Conservation (phyloP, 2,113 vertebrate genomes). For the Solea senegalensis region DNA sequence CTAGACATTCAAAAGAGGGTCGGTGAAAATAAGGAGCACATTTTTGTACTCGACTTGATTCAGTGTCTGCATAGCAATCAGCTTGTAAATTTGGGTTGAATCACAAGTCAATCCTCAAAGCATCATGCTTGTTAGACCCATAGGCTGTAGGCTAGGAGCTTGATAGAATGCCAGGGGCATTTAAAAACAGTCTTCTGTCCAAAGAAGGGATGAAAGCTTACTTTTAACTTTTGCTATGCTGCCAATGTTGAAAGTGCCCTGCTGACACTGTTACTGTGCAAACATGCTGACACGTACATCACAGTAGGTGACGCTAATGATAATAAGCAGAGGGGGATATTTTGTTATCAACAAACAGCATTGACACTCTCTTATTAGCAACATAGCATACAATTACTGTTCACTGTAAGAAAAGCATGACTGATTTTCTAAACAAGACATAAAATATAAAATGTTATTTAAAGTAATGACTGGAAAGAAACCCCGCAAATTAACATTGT, state of each 20-base stretch:
- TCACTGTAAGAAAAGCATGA: not conserved
- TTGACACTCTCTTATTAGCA: constrained; percentile 32
- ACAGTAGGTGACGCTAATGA: constrained; percentile 60
- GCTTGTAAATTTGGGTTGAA: constrained; percentile 73
- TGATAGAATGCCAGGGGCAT: constrained; percentile 73
- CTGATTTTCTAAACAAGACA: not conserved
- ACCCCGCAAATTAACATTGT: constrained; percentile 36
- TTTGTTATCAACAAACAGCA: constrained; percentile 30
- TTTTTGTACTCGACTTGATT: constrained; percentile 62
- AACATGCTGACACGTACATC: constrained; percentile 64
- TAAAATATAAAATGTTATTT: constrained; percentile 16
- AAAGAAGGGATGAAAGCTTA: constrained; percentile 73
- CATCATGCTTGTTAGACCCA: constrained; percentile 77
- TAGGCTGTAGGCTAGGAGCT: constrained; percentile 66
- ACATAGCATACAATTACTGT: constrained; percentile 15
- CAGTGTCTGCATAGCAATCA: constrained; percentile 69
- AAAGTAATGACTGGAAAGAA: constrained; percentile 18
- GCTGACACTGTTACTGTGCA: constrained; percentile 60
- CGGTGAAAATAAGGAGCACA: constrained; percentile 65
- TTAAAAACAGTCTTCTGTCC: constrained; percentile 73
- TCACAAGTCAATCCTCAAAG: constrained; percentile 78
- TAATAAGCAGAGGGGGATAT: constrained; percentile 64
- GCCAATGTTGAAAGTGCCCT: constrained; percentile 60
- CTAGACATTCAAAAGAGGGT: constrained; percentile 66
- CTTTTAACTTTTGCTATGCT: constrained; percentile 72